Evolutionary conservation across 2,888 invertebrate species (phyloP), one percentile per base, ranked within the genome.

Genomic region (Stictocephala bisonia): DNA sequence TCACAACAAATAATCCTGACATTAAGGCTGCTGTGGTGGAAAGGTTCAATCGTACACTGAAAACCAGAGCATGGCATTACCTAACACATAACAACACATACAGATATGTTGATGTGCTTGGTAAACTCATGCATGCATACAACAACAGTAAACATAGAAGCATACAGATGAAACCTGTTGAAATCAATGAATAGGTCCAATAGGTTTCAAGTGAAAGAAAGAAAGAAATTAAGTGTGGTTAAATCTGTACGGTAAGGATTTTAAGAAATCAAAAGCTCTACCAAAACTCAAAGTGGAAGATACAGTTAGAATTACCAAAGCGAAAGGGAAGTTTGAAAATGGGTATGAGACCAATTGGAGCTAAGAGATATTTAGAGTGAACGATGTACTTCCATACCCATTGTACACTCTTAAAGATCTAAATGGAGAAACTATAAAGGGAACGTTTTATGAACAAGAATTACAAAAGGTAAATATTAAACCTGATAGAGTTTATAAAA

Each of bases 21-120:
- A 77, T 79, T 2, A 83, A 83, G 75, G 80, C 80, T 2, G 73
- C 77, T 0, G 72, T 82, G 1, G 77, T 80, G 3, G 83, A 83
- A 76, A 67, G 83, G 3, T 81, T 80, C 15, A 79, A 81, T 74
- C 60, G 81, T 60, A 82, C 81, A 3, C 31, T 82, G 13, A 82
- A 81, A 74, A 76, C 77, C 26, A 78, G 75, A 67, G 78, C 82
- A 71, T 82, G 77, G 74, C 75, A 73, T 31, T 79, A 80, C 69
- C 81, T 82, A 56, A 79, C 79, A 0, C 66, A 73, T n/a, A 73
- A 76, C 7, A 78, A 78, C 15, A 79, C 77, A 0, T 76, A 73
- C 11, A 72, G 75, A 7, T 83, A 81, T 71, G 71, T 80, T 4
- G 77, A 80, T 64, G 74, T 80, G 11, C 67, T 82, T 51, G 75